Evolutionary conservation across 2,797 vertebrate genomes (phyloP).

Genomic region (Yasuhikotakia modesta): DNA sequence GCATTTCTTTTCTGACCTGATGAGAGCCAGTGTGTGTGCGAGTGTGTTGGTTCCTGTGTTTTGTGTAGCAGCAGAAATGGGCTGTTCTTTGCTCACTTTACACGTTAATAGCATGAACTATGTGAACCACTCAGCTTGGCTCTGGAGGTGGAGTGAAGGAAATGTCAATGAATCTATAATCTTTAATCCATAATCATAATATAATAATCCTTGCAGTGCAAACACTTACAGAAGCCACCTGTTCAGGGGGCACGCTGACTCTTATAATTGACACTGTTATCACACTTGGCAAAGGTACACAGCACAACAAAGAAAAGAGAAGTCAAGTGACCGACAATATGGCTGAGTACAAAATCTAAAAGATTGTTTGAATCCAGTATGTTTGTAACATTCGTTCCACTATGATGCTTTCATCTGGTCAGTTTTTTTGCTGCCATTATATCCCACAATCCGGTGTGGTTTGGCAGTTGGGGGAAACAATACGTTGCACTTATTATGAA

Average conservation of each 20-base stretch:
- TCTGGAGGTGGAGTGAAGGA: slow-evolving; percentile 72
- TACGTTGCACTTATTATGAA: no score
- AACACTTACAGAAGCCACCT: slow-evolving; percentile 36
- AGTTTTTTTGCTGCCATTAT: no score
- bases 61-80: slow-evolving; percentile 23
- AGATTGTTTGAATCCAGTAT: no score
- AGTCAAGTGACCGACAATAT: no score
- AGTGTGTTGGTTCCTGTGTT: slow-evolving; percentile 25
- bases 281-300: not conserved
- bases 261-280: slow-evolving; percentile 33
- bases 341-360: no score
- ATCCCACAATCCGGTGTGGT: no score
- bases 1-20: slow-evolving; percentile 44
- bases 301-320: no score
- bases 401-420: no score
- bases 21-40: slow-evolving; percentile 41
- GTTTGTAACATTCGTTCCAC: no score
- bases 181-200: no score
- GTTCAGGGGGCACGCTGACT: slow-evolving; percentile 24
- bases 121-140: slow-evolving; percentile 74
- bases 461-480: no score
- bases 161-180: slow-evolving; percentile 91
- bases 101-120: slow-evolving; percentile 49
- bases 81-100: slow-evolving; percentile 46
- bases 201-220: slow-evolving; percentile 35